These are phyloP conservation scores for Cichlasoma orientale DNA, from an alignment of 2,797 vertebrate species.

Conservation along the genomic window DNA sequence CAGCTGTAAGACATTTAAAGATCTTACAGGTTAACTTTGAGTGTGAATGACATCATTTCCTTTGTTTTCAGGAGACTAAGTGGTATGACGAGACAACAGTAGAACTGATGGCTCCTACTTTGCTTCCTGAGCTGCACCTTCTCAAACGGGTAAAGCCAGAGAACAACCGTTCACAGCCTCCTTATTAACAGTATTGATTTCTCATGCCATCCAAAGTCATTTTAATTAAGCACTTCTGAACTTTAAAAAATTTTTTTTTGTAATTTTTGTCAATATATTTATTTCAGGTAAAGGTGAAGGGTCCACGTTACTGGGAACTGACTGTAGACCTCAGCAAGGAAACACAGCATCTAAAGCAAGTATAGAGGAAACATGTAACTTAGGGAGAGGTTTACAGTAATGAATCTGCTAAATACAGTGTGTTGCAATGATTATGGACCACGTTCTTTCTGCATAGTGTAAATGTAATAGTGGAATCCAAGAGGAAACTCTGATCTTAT, in stretches of 20 bases:
- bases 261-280: not conserved
- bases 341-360: slow-evolving; percentile 91
- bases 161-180: not conserved
- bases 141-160: slow-evolving; percentile 87
- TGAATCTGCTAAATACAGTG: not conserved
- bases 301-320: slow-evolving; percentile 97
- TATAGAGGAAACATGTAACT: not conserved
- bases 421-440: not conserved
- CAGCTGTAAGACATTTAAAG: not conserved
- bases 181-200: not conserved
- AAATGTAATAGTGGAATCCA: not conserved
- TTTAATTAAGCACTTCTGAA: not conserved
- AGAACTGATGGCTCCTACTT: slow-evolving; percentile 94
- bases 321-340: slow-evolving; percentile 93
- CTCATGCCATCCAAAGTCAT: not conserved
- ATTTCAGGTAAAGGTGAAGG: slow-evolving; percentile 93
- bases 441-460: not conserved
- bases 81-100: slow-evolving; percentile 96
- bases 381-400: not conserved
- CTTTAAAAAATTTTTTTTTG: not conserved
- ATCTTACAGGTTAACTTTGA: not conserved
- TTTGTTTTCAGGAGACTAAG: slow-evolving; percentile 85
- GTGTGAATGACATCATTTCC: not conserved
- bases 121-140: slow-evolving; percentile 95
- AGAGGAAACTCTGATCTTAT: not conserved